Evolutionary conservation across 2,797 vertebrate species (phyloP), one percentile per base, ranked within the genome.

Genomic region (Hemitrygon akajei): DNA sequence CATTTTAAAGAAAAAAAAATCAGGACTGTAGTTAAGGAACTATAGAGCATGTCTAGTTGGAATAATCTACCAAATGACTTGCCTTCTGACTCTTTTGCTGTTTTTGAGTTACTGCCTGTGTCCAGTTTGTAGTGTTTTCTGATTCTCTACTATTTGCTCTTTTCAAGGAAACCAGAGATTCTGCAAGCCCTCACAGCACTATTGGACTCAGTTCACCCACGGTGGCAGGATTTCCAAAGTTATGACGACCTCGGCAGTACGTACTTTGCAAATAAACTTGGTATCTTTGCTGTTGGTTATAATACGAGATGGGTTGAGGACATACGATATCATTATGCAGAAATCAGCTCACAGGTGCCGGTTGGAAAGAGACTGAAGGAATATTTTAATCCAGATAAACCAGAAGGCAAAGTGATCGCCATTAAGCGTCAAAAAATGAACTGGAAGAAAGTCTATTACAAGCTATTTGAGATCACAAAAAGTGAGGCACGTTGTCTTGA

Each of bases 401-500:
- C 98, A 0, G 99, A 99, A 95, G 99, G 99, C 12, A 96, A 98
- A 22, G 95, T 98, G 66, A 97, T 99, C 94, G 99, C 99, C 98
- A 98, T 98, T 94, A 97, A 98, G 94, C 98, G 99, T 60, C 99
- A 99, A 96, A 99, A 99, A 96, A 99, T 99, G 99, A 99, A 99
- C 97, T 99, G 99, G 99, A 99, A 99, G 94, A 99, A 98, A 0
- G 98, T 99, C 47, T 99, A 99, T 95, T 99, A 99, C 95, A 99
- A 99, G 94, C 99, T 98, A 94, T 95, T 99, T 94, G 99, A 99
- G 96, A 99, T 99, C 94, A 99, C 99, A 11, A 99, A 99, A 94
- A 99, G 99, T 0, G 99, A 99, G 96, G 98, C 98, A 0, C 96
- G 98, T 11, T 99, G 98, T 96, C 96, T 99, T 84, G 99, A 99